Evolutionary conservation across 2,888 invertebrate genomes (phyloP), one percentile per base, ranked within the genome.

Genomic region (Rotaria sp.): DNA sequence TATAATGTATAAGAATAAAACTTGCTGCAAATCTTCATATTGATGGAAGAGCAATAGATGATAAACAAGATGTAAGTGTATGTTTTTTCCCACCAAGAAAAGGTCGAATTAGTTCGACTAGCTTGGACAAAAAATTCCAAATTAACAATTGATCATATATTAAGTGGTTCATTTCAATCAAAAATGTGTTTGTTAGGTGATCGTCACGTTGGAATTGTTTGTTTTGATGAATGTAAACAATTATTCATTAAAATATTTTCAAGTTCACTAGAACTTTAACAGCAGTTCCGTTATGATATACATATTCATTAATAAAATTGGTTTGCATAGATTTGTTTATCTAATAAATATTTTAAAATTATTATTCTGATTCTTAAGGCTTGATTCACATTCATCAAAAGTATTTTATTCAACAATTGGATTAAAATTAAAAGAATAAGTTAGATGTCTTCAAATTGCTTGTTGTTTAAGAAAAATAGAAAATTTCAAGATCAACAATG

Each of bases 401-500:
- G 90, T 88, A 85, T 93, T 94, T 24, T 92, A 95, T 84, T 97
- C 97, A 0, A 94, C 95, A 0, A 92, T 95, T 84, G 95, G 95
- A 89, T 92, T 93, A n/a, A 93, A n/a, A n/a, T n/a, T n/a, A n/a
- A n/a, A n/a, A n/a, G n/a, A n/a, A n/a, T n/a, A 95, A 90, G 96
- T 97, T 8, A 93, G 94, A 84, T 93, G 94, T 86, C 93, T 99
- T 30, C 95, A 96, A 92, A 92, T 89, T 50, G 96, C 96, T 89
- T 99, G 98, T 92, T 96, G 97, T 90, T 91, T 97, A 87, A 98
- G 97, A 0, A 98, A 0, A 93, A 94, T 18, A 99, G 98, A 86
- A 97, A 97, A 92, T 99, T 99, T 92, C 92, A 93, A 0, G 98
- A 99, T 11, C 95, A 96, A 89, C 96, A 98, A 89, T 92, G 99